A percentile compares a stretch with the other conserved stretches of the same genome.
phyloP scores from a whole-genome alignment of 1,140 invertebrate species.

The Drosophila bocki region DNA sequence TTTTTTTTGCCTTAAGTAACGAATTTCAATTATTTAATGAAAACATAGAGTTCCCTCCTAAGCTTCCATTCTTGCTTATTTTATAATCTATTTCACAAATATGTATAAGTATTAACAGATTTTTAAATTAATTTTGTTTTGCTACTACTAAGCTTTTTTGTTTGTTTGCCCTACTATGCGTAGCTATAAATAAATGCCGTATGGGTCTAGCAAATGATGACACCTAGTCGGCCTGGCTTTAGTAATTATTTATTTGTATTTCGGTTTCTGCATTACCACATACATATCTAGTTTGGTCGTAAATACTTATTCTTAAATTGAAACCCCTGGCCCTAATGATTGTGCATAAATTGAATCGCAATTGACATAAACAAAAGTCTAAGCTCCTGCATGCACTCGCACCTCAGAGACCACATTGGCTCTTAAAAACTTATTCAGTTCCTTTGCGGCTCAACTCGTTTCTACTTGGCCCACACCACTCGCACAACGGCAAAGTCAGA shows the following conservation, averaged over 20 bases:
- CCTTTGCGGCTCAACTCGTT: constrained; percentile 5
- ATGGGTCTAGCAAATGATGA: constrained; percentile 30
- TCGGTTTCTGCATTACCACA: constrained; percentile 32
- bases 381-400: constrained; percentile 44
- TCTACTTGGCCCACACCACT: constrained; percentile 14
- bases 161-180: background rate
- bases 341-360: constrained; percentile 51
- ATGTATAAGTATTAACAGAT: no score
- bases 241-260: constrained; percentile 52
- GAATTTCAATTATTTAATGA: no score
- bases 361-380: constrained; percentile 72
- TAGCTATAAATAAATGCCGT: constrained; percentile 50
- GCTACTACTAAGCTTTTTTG: background rate
- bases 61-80: no score
- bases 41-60: no score
- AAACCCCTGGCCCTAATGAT: constrained; percentile 9
- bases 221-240: constrained; percentile 1
- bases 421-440: constrained; percentile 24
- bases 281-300: constrained; percentile 23
- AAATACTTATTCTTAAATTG: constrained; percentile 50
- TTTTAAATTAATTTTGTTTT: background rate
- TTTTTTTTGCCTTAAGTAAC: no score
- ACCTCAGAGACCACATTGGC: constrained; percentile 49
- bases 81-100: no score
- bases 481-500: constrained; percentile 35